A percentile compares a stretch with the other conserved stretches of the same genome.
Evolutionary conservation across 92 coral and sea anemone species (phyloP).

Genomic region (Bergia puertoricense): DNA sequence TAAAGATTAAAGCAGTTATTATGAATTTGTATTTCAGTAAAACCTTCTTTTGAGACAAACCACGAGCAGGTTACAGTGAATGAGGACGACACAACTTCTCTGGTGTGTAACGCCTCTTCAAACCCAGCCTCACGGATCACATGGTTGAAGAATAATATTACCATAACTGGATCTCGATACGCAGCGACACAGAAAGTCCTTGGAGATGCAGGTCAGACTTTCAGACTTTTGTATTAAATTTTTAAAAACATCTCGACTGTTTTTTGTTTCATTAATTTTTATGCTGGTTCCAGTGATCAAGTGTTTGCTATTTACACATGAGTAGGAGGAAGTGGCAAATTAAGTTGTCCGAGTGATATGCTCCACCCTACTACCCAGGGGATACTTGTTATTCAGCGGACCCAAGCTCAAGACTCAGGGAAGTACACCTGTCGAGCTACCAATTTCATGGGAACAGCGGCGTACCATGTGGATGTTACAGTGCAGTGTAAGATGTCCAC

Average conservation of each 20-base stretch:
- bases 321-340: neutral
- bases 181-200: neutral
- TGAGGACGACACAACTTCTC: neutral
- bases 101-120: slow-evolving; percentile 3
- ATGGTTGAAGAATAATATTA: neutral
- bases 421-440: slow-evolving; percentile 4
- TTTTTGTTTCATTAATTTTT: too few species aligned
- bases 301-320: neutral
- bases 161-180: slow-evolving; percentile 1
- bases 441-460: slow-evolving; percentile 10
- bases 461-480: neutral
- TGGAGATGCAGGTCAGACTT: neutral
- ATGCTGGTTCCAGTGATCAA: too few species aligned
- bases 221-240: neutral
- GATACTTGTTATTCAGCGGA: neutral
- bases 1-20: neutral
- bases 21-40: neutral
- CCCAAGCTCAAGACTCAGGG: neutral
- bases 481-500: slow-evolving; percentile 15
- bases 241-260: too few species aligned
- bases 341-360: neutral
- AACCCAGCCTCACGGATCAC: slow-evolving; percentile 14
- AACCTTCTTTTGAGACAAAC: neutral
- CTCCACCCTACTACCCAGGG: slow-evolving; percentile 3
- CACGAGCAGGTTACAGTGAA: slow-evolving; percentile 5